Percentiles rank a stretch among this genome's conserved stretches.
phyloP scores from a whole-genome alignment of 2,888 invertebrate species.

The Zeuzera pyrina region DNA sequence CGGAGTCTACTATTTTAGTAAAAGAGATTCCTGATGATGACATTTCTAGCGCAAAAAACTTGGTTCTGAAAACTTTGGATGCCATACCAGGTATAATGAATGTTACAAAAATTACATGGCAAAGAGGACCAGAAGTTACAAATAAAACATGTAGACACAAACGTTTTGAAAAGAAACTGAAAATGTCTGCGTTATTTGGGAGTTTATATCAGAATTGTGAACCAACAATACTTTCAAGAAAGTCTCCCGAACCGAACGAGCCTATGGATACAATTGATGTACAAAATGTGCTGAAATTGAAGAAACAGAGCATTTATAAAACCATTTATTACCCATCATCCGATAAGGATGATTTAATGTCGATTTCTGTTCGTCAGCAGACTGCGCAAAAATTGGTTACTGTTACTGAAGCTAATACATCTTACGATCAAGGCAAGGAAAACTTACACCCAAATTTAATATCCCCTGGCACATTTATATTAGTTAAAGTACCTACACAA shows the following conservation, averaged over 20 bases:
- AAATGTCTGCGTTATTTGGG: conserved; percentile 5
- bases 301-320: conserved; percentile 2
- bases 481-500: background rate
- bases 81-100: conserved; percentile 18
- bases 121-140: conserved; percentile 10
- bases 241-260: conserved; percentile 9
- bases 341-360: conserved; percentile 11
- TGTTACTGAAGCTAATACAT: conserved; percentile 4
- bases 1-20: conserved; percentile 12
- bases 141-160: conserved; percentile 9
- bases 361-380: conserved; percentile 10
- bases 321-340: conserved; percentile 12
- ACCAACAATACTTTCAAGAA: conserved; percentile 4
- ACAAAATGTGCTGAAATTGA: conserved; percentile 7
- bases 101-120: conserved; percentile 16
- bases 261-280: conserved; percentile 8
- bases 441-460: conserved; percentile 10
- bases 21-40: conserved; percentile 12
- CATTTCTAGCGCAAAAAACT: conserved; percentile 7
- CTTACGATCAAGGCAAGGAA: conserved; percentile 10
- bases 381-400: conserved; percentile 2
- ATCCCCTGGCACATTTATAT: conserved; percentile 3
- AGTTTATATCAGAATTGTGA: conserved; percentile 6
- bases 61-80: conserved; percentile 12
- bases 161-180: conserved; percentile 10